Conservation (phyloP, 2,113 vertebrate species). For the Podilymbus podiceps region DNA sequence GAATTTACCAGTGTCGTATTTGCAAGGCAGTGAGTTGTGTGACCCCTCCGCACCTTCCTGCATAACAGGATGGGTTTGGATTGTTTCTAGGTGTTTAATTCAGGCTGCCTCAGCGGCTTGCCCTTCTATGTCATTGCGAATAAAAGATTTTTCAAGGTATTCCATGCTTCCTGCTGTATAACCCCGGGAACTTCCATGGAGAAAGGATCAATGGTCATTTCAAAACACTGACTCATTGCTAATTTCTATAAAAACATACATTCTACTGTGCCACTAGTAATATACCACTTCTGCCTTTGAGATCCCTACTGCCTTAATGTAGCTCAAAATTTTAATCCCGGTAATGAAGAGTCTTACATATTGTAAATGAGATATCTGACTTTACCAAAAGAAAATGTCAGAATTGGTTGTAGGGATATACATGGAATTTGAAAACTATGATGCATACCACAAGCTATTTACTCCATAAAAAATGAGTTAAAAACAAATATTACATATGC, state of each 20-base stretch:
- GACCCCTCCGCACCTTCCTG: not conserved
- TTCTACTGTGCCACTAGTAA: not conserved
- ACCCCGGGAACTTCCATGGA: not conserved
- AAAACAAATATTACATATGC: not conserved
- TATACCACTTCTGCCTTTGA: not conserved
- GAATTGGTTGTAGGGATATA: not conserved
- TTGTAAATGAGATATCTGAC: not conserved
- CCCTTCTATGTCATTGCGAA: no score
- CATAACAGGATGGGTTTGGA: not conserved
- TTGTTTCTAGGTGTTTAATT: not conserved
- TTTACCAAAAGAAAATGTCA: not conserved
- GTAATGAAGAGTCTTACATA: not conserved
- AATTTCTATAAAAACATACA: not conserved
- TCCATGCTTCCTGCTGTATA: not conserved
- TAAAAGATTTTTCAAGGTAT: not conserved
- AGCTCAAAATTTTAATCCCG: not conserved
- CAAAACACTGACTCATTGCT: not conserved
- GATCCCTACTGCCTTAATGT: not conserved
- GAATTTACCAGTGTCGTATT: not conserved
- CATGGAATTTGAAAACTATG: not conserved
- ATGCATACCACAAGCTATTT: not conserved
- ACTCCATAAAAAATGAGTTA: not conserved
- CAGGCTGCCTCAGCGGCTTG: not conserved
- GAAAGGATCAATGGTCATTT: not conserved
- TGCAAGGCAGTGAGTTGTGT: not conserved